Base-by-base conservation (phyloP, 2,113 vertebrate genomes). In the Micronycteris hirsuta region DNA sequence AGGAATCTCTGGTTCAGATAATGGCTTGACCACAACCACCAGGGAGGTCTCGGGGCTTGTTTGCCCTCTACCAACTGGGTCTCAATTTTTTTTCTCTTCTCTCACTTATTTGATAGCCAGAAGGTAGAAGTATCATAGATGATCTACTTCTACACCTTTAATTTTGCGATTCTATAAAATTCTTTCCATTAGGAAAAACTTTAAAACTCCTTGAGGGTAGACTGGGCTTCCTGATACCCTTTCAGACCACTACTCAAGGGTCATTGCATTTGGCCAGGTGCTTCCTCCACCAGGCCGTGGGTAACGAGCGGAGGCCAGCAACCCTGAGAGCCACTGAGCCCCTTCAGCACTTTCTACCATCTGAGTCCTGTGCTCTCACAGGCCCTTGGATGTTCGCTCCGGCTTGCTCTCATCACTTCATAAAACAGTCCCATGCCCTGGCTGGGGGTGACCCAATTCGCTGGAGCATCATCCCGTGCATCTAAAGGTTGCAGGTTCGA, bases 161-260 rank as follows among this genome's bases (percentile, higher is more conserved):
- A n/a, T 54, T 89, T 58, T 96, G 54, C 56, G 52, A 70, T 76
- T 77, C 54, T 56, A 65, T 10, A 90, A 78, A 81, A 31, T 70
- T 61, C 70, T 71, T 58, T 43, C 84, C 52, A 24, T 14, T 15
- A 63, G 71, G 63, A 38, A 80, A 95, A 82, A 70, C 49, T 74
- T 8, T 52, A 52, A 93, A 93, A 45, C n/a, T 61, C 56, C 38
- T 38, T 10, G 61, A 65, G 81, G 61, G 45, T 31, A 81, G 83
- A 76, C 41, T 0, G 49, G 38, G 61, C 24, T 94, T 68, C 61
- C 36, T 31, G 3, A 28, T 5, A 24, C 3, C 11, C 22, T 24
- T 56, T 52, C 43, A 68, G 70, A 47, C 7, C 26, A 58, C 41
- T 41, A 15, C 3, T 43, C 36, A 1, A 76, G 58, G 33, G 52